A percentile compares a stretch with the other conserved stretches of the same genome.
Conservation (phyloP, 1,140 invertebrate genomes). For the Orchesella cincta region DNA sequence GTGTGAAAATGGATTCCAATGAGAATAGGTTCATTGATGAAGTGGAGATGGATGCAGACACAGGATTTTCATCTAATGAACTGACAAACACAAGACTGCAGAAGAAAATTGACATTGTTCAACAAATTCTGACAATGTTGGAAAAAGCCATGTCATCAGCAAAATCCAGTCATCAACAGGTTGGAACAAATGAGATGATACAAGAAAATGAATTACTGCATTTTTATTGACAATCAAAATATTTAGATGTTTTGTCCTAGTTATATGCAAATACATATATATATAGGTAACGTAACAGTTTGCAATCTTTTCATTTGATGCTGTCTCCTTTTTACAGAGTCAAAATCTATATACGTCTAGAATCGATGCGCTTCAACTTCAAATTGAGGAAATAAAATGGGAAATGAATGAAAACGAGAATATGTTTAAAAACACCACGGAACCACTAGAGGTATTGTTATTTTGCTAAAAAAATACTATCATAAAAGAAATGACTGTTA, state of each 20-base stretch:
- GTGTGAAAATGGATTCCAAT: too few species aligned
- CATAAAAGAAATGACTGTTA: neutral
- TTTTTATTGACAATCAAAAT: too few species aligned
- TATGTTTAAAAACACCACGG: neutral
- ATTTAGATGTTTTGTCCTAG: too few species aligned
- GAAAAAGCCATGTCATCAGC: neutral
- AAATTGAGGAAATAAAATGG: neutral
- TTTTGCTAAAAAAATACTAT: neutral
- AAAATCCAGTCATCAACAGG: neutral
- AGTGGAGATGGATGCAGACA: neutral
- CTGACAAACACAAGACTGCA: neutral
- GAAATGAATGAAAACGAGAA: neutral
- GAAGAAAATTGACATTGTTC: constrained; percentile 10
- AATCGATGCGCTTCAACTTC: neutral
- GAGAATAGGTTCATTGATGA: neutral
- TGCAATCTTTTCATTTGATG: too few species aligned
- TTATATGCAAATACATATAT: too few species aligned
- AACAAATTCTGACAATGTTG: neutral
- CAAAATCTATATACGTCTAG: neutral
- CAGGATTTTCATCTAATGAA: neutral
- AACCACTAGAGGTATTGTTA: neutral
- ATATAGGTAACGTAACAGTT: too few species aligned
- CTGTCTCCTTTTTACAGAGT: neutral
- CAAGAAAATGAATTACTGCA: too few species aligned
- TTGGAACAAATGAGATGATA: too few species aligned